Percentiles rank a stretch among this genome's conserved stretches.
These are phyloP conservation scores for Heteronetta atricapilla DNA, from an alignment of 2,113 vertebrate genomes.

Conservation along the genomic window DNA sequence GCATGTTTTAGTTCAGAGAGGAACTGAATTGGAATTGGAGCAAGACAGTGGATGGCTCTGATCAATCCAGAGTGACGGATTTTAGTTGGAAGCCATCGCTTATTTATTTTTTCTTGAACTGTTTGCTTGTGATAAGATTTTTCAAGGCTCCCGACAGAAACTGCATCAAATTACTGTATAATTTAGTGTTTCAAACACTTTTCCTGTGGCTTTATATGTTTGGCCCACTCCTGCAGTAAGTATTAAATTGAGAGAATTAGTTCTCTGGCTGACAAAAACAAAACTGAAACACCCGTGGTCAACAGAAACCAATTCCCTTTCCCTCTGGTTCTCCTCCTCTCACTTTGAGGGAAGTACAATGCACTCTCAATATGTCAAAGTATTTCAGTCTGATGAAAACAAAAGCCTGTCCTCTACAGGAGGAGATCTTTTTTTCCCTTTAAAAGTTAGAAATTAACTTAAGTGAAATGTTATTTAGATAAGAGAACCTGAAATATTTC, in stretches of 20 bases:
- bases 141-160: slow-evolving; percentile 38
- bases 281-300: not conserved
- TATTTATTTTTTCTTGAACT: not conserved
- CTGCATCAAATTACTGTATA: slow-evolving; percentile 6
- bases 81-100: not conserved
- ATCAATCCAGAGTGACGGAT: not conserved
- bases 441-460: not conserved
- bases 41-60: not conserved
- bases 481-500: slow-evolving; percentile 33
- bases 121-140: slow-evolving; percentile 18
- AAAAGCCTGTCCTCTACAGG: not conserved
- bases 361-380: not conserved
- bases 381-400: not conserved
- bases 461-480: slow-evolving; percentile 18
- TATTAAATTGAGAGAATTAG: not conserved
- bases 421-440: not conserved
- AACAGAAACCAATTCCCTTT: not conserved
- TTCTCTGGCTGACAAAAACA: not conserved
- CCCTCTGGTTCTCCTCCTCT: not conserved
- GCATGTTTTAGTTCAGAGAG: not conserved
- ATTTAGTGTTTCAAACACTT: slow-evolving; percentile 27
- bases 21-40: not conserved
- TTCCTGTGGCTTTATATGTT: not conserved
- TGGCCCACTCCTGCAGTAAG: not conserved
- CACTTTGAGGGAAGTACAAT: not conserved